Percentiles rank a stretch among this genome's conserved stretches.
Conservation (phyloP, 2,113 vertebrate genomes). For the Panurus biarmicus region DNA sequence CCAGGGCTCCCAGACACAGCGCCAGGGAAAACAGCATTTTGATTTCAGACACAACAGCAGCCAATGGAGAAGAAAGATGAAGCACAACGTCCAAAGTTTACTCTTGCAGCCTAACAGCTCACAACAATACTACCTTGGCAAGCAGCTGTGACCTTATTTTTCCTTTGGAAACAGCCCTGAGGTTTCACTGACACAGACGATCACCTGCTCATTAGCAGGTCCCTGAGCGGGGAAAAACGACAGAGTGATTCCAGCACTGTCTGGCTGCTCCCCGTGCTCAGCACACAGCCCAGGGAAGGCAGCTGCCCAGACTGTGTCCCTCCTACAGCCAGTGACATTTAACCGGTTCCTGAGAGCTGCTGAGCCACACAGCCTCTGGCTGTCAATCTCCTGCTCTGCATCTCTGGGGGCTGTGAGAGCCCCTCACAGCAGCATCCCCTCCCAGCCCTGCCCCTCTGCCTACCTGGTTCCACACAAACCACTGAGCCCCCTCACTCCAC, state of each 20-base stretch:
- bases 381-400: neutral
- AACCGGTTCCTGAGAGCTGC: neutral
- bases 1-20: neutral
- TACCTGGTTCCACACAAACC: accelerated
- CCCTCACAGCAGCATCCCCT: neutral
- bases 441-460: neutral
- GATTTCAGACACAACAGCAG: neutral
- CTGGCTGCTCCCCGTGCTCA: neutral
- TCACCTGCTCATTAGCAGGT: neutral
- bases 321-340: neutral
- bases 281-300: accelerated
- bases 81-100: neutral
- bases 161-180: neutral
- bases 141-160: neutral
- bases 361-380: neutral
- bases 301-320: neutral
- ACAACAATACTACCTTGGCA: neutral
- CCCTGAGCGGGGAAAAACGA: neutral
- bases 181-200: neutral
- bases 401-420: neutral
- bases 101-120: neutral
- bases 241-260: neutral
- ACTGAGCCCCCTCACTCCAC: accelerated
- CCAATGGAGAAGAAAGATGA: neutral
- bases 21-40: neutral